These are phyloP conservation scores for Porites divaricata DNA, from an alignment of 92 coral and sea anemone species.

Conservation along the genomic window DNA sequence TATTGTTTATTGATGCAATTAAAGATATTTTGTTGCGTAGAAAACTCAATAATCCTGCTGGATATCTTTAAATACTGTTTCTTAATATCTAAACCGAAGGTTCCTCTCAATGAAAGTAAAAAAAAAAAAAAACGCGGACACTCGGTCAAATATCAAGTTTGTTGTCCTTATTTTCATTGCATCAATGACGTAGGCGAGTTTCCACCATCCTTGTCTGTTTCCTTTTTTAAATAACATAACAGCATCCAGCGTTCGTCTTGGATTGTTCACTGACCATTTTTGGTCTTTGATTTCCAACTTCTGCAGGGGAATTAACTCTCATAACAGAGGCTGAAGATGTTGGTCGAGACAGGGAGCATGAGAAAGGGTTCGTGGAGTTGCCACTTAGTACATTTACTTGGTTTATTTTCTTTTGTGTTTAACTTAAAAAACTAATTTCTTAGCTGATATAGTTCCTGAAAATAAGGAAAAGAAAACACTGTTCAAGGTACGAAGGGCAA, in stretches of 20 bases:
- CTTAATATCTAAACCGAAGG: too few species aligned
- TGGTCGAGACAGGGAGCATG: background rate
- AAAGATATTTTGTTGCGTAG: too few species aligned
- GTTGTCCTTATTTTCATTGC: background rate
- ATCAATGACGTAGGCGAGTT: background rate
- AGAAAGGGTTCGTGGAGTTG: background rate
- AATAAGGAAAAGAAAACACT: conserved; percentile 3
- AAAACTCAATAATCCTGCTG: too few species aligned
- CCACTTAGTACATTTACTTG: background rate
- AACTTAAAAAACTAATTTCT: conserved; percentile 68
- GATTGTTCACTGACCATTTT: background rate
- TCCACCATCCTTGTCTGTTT: background rate
- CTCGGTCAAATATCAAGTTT: too few species aligned
- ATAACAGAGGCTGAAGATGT: background rate
- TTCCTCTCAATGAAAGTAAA: too few species aligned
- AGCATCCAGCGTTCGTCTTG: background rate
- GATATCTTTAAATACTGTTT: too few species aligned
- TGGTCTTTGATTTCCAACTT: background rate
- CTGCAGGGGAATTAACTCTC: background rate
- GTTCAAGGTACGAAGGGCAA: background rate
- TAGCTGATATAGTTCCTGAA: conserved; percentile 63
- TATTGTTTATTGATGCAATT: too few species aligned
- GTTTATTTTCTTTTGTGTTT: background rate
- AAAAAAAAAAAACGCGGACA: too few species aligned
- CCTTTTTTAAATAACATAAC: background rate